A percentile compares a stretch with the other conserved stretches of the same genome.
Evolutionary conservation across 2,888 invertebrate species (phyloP).

Genomic region (Gryllus longicercus): DNA sequence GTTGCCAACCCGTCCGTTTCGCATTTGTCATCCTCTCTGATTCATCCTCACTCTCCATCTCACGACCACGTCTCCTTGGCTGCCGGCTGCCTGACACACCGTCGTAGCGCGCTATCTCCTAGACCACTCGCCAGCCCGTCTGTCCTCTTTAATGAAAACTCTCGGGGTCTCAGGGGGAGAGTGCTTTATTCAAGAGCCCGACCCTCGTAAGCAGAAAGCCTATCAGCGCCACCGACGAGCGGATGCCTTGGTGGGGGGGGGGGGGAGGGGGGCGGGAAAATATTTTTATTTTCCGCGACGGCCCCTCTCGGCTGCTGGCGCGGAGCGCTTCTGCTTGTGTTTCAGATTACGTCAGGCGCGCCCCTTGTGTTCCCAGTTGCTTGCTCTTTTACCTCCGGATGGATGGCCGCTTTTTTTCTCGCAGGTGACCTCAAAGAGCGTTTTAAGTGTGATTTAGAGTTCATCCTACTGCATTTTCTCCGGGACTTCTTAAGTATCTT

Average conservation of each 20-base stretch:
- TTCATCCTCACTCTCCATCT: no score
- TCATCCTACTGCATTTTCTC: no score
- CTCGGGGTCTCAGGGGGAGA: neutral
- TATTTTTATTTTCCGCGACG: neutral
- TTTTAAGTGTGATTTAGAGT: no score
- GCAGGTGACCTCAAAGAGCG: no score
- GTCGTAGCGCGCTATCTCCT: no score
- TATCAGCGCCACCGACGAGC: neutral
- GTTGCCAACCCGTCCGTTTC: no score
- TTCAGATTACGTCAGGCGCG: constrained; percentile 10
- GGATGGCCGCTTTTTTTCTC: no score
- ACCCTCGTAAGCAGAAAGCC: constrained; percentile 3
- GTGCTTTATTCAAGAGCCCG: neutral
- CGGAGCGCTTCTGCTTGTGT: constrained; percentile 6
- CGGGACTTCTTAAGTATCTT: no score
- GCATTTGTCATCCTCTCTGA: no score
- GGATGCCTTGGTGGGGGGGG: neutral
- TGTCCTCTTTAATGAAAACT: constrained; percentile 17
- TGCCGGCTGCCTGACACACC: no score
- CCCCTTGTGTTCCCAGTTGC: neutral
- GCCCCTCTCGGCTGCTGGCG: neutral
- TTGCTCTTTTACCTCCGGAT: neutral
- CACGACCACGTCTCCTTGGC: no score
- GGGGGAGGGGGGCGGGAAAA: neutral
- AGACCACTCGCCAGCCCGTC: no score